Evolutionary conservation across 2,113 vertebrate species (phyloP).

Genomic region (Lanius ludovicianus): DNA sequence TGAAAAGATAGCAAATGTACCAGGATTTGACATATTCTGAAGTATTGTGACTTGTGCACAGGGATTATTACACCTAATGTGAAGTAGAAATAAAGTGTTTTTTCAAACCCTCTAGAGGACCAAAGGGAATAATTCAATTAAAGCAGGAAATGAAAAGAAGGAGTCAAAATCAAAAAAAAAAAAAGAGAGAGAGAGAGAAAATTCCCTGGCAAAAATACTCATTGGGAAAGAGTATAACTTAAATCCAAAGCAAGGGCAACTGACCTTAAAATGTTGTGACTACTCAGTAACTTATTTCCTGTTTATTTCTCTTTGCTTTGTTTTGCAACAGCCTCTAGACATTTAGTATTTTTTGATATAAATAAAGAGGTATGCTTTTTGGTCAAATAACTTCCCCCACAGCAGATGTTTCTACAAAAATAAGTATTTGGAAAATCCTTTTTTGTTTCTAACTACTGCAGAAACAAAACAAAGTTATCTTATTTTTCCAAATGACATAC

Average conservation of each 20-base stretch:
- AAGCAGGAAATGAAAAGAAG: background rate
- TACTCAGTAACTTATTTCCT: background rate
- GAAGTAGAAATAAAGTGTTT: background rate
- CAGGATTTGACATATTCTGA: background rate
- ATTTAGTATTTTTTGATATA: background rate
- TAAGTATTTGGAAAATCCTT: background rate
- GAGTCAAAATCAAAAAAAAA: background rate
- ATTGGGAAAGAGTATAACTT: background rate
- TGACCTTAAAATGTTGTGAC: background rate
- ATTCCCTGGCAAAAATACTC: background rate
- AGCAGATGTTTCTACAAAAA: background rate
- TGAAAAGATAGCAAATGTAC: background rate
- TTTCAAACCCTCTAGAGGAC: background rate
- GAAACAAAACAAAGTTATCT: background rate
- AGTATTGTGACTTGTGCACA: background rate
- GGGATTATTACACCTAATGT: background rate
- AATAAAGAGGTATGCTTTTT: background rate
- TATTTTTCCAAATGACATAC: background rate
- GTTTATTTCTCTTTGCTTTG: slow-evolving; percentile 23
- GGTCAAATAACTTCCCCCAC: background rate
- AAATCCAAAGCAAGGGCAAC: background rate
- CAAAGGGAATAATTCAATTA: background rate
- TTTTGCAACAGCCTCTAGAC: background rate
- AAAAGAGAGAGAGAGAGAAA: background rate
- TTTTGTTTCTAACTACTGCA: background rate